phyloP scores from a whole-genome alignment of 2,113 vertebrate genomes.

The Melanocharis versteri region DNA sequence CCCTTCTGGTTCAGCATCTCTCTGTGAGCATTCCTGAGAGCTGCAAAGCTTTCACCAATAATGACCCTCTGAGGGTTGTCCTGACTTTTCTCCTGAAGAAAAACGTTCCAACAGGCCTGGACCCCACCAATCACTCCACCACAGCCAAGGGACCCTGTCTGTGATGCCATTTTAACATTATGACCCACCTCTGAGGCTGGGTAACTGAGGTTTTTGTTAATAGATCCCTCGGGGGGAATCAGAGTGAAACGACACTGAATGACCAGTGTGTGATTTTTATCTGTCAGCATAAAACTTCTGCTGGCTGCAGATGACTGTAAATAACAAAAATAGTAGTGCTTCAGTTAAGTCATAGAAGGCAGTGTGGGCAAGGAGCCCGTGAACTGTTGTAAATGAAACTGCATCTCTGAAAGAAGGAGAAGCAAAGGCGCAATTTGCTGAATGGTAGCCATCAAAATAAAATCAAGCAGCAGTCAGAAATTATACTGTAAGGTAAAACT shows the following conservation, averaged over 20 bases:
- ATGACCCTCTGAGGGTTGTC: background rate
- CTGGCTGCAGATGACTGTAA: background rate
- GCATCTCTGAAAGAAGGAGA: background rate
- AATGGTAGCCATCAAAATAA: background rate
- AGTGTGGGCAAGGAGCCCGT: background rate
- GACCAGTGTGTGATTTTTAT: background rate
- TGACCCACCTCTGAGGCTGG: background rate
- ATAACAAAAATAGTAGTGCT: background rate
- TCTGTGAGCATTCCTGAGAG: background rate
- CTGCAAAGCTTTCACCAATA: background rate
- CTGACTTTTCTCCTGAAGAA: background rate
- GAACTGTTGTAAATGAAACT: background rate
- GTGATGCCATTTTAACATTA: background rate
- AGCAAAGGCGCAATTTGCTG: background rate
- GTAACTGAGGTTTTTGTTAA: background rate
- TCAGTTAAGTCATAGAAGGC: background rate
- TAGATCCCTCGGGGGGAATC: background rate
- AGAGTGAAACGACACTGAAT: background rate
- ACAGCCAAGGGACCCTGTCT: background rate
- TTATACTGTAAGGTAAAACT: background rate
- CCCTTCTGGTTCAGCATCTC: background rate
- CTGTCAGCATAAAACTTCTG: background rate
- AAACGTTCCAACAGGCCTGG: background rate
- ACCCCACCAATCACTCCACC: background rate
- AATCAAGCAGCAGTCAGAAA: background rate